These are phyloP conservation scores for Dermatemys mawii DNA, from an alignment of 2,113 vertebrate species.

Conservation along the genomic window DNA sequence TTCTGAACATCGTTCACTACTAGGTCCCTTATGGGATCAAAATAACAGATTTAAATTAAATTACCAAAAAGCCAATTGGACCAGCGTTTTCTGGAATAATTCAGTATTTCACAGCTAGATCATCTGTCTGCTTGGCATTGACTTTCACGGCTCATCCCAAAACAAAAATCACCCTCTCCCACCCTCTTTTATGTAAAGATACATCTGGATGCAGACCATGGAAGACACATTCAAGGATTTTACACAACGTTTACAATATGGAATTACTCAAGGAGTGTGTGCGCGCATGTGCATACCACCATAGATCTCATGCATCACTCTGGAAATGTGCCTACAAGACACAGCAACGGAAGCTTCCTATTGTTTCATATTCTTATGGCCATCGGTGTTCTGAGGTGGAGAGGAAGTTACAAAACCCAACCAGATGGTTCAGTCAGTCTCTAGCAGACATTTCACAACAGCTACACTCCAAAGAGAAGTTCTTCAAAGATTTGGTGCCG, in stretches of 20 bases:
- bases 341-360: neutral
- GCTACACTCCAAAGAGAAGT: neutral
- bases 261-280: neutral
- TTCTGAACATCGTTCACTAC: neutral
- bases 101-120: neutral
- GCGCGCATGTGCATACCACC: rapidly evolving
- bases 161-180: neutral
- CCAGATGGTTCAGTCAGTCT: neutral
- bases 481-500: neutral
- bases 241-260: neutral
- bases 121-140: neutral
- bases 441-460: rapidly evolving
- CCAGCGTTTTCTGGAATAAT: neutral
- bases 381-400: neutral
- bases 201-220: rapidly evolving
- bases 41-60: neutral
- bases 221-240: neutral
- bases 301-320: neutral
- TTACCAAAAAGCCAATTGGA: neutral
- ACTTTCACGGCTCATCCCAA: neutral
- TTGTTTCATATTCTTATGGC: neutral
- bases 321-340: neutral
- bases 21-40: no score
- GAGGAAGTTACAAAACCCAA: neutral
- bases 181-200: neutral